A percentile compares a stretch with the other conserved stretches of the same genome.
Conservation (phyloP, 2,888 invertebrate species). For the Ornithoptera priamus region DNA sequence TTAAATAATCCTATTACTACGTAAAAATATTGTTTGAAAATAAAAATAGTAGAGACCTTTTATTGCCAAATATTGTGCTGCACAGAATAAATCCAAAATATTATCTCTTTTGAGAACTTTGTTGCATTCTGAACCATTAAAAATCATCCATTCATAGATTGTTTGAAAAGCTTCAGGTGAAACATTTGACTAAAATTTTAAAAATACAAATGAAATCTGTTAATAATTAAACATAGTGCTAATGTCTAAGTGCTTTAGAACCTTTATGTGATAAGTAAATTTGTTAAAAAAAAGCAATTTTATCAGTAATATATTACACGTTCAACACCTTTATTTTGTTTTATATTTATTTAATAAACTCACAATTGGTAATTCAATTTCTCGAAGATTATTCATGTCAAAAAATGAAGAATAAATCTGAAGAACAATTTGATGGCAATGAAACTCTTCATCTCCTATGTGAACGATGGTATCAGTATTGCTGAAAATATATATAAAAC, state of each 20-base stretch:
- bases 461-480: slow-evolving; percentile 84
- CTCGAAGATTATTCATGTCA: slow-evolving; percentile 63
- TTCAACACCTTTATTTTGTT: background rate
- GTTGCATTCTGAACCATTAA: slow-evolving; percentile 80
- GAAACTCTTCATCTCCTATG: slow-evolving; percentile 83
- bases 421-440: slow-evolving; percentile 84
- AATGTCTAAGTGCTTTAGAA: no score
- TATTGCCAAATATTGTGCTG: slow-evolving; percentile 85
- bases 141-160: slow-evolving; percentile 91
- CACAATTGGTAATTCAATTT: slow-evolving; percentile 63
- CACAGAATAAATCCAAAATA: slow-evolving; percentile 85
- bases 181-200: slow-evolving; percentile 57
- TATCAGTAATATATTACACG: background rate
- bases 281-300: no score
- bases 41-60: slow-evolving; percentile 69
- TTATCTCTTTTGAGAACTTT: slow-evolving; percentile 84
- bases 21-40: background rate
- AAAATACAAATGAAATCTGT: background rate
- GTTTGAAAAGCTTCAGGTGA: slow-evolving; percentile 83
- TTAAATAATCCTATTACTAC: background rate
- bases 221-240: no score
- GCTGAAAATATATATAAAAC: slow-evolving; percentile 52
- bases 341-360: slow-evolving; percentile 38
- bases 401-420: slow-evolving; percentile 85
- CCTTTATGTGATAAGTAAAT: no score